Evolutionary conservation across 2,888 invertebrate genomes (phyloP).

Genomic region (Synergus umbraculus): DNA sequence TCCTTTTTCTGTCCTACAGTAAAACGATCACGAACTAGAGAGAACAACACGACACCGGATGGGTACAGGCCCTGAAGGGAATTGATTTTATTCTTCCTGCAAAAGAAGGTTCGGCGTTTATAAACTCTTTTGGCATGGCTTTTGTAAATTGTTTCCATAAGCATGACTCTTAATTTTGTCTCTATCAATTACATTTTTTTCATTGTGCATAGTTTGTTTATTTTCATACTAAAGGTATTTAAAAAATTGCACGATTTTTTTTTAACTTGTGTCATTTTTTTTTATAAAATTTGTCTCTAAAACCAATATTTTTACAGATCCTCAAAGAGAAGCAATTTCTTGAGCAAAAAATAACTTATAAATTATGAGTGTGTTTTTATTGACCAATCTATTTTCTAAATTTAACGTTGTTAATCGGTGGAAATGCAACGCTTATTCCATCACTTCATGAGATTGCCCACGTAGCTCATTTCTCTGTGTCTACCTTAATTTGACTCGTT

Average conservation of each 20-base stretch:
- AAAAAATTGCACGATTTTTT: too few relatives aligned
- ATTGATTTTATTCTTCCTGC: conserved; percentile 66
- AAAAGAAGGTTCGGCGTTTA: conserved; percentile 71
- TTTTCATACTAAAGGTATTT: too few relatives aligned
- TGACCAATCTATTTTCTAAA: not conserved
- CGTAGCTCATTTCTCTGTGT: conserved; percentile 55
- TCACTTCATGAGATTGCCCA: conserved; percentile 49
- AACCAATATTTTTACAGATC: too few relatives aligned
- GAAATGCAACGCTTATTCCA: conserved; percentile 5
- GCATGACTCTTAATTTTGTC: conserved; percentile 15
- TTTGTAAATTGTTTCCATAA: conserved; percentile 42
- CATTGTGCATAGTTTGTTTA: not conserved
- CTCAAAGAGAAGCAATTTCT: too few relatives aligned
- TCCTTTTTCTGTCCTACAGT: conserved; percentile 78
- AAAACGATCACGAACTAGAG: conserved; percentile 88
- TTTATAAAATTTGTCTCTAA: too few relatives aligned
- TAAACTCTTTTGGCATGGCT: conserved; percentile 53
- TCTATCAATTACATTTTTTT: not conserved
- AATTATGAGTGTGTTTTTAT: conserved; percentile 4
- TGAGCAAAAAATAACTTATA: too few relatives aligned
- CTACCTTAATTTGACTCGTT: conserved; percentile 55
- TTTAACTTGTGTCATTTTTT: too few relatives aligned
- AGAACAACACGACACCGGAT: conserved; percentile 78
- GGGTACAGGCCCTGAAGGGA: conserved; percentile 75
- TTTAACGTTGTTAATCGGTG: not conserved